These are phyloP conservation scores for Ips typographus DNA, from an alignment of 1,140 invertebrate genomes.

Conservation along the genomic window DNA sequence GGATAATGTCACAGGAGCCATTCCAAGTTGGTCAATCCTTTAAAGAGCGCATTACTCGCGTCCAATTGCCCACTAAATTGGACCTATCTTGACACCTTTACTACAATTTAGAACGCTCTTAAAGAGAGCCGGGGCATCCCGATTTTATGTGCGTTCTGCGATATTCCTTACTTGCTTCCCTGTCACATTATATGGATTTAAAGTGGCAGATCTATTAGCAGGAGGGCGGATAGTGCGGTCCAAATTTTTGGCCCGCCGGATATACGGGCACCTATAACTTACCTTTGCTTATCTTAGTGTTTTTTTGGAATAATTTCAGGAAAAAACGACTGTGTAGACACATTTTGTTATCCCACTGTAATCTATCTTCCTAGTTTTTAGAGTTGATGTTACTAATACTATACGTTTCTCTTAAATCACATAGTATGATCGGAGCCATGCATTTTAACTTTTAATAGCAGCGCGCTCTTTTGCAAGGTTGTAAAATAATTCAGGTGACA, in stretches of 20 bases:
- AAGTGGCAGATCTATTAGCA: conserved; percentile 21
- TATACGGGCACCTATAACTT: neutral
- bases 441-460: conserved; percentile 14
- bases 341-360: too few species aligned
- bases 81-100: conserved; percentile 53
- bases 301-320: too few species aligned
- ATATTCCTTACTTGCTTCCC: conserved; percentile 15
- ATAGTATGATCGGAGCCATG: neutral
- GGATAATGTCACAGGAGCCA: conserved; percentile 49
- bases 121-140: conserved; percentile 29
- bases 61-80: conserved; percentile 53
- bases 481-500: conserved; percentile 33
- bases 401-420: neutral
- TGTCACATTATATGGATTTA: conserved; percentile 32
- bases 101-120: conserved; percentile 43
- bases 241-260: conserved; percentile 2
- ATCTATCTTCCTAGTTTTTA: too few species aligned
- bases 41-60: conserved; percentile 52
- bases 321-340: too few species aligned
- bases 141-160: conserved; percentile 32
- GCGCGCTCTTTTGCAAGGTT: conserved; percentile 5
- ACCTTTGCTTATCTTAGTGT: too few species aligned
- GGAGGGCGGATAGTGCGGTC: neutral
- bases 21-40: conserved; percentile 50
- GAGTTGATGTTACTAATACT: too few species aligned